Percentiles rank a stretch among this genome's conserved stretches.
Conservation (phyloP, 2,888 invertebrate species). For the Macrosoma leucophasiata region DNA sequence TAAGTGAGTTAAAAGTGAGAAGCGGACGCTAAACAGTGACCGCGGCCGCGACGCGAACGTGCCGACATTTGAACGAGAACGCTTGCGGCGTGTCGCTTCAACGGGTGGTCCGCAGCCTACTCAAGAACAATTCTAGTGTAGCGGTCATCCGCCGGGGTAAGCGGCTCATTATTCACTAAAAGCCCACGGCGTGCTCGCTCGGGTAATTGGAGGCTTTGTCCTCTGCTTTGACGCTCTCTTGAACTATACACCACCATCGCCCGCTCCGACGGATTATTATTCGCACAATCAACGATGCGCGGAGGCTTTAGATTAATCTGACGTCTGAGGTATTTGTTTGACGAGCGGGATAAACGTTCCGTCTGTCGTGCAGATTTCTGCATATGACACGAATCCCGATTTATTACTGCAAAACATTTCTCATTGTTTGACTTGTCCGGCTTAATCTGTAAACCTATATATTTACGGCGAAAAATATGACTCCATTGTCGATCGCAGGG, state of each 20-base stretch:
- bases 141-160: slow-evolving; percentile 63
- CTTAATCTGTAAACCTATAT: no score
- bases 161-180: slow-evolving; percentile 73
- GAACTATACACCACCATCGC: slow-evolving; percentile 45
- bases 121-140: slow-evolving; percentile 62
- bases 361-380: no score
- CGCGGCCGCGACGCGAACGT: slow-evolving; percentile 22
- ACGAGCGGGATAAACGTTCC: no score
- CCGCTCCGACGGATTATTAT: slow-evolving; percentile 53
- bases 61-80: no score
- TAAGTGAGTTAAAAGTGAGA: slow-evolving; percentile 50
- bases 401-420: no score
- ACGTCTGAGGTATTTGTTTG: slow-evolving; percentile 56
- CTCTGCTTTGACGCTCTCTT: slow-evolving; percentile 57
- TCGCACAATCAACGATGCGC: slow-evolving; percentile 62
- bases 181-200: slow-evolving; percentile 68
- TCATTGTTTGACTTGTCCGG: no score
- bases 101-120: slow-evolving; percentile 54
- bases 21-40: slow-evolving; percentile 46
- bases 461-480: no score
- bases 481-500: no score
- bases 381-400: no score
- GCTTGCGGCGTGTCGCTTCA: slow-evolving; percentile 23
- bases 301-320: slow-evolving; percentile 56
- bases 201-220: slow-evolving; percentile 72